phyloP scores from a whole-genome alignment of 2,888 invertebrate genomes.

The Drosophila paranaensis region DNA sequence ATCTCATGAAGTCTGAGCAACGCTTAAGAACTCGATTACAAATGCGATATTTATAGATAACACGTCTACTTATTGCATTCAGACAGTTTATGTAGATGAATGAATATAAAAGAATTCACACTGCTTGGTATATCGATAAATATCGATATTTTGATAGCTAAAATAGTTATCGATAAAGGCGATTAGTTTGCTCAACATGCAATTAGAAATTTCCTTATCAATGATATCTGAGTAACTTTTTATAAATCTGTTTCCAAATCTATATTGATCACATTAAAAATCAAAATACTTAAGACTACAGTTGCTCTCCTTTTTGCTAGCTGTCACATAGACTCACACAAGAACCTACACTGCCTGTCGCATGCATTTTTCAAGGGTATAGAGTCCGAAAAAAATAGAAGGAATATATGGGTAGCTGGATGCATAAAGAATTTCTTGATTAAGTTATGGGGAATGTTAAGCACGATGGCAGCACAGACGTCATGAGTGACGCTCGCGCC shows the following conservation, averaged over 20 bases:
- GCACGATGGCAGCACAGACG: slow-evolving; percentile 31
- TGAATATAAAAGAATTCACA: too few species aligned
- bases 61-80: too few species aligned
- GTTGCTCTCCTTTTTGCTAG: too few species aligned
- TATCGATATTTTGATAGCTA: too few species aligned
- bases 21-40: too few species aligned
- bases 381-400: not conserved
- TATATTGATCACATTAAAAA: not conserved
- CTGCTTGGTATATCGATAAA: too few species aligned
- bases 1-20: too few species aligned
- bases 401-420: slow-evolving; percentile 2
- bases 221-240: not conserved
- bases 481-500: slow-evolving; percentile 33
- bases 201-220: too few species aligned
- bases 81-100: too few species aligned
- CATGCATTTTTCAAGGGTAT: not conserved
- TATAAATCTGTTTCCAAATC: not conserved
- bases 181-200: not conserved
- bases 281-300: not conserved
- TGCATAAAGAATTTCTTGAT: slow-evolving; percentile 74
- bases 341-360: too few species aligned
- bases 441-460: slow-evolving; percentile 72
- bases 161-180: not conserved
- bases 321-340: too few species aligned
- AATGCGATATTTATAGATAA: not conserved